Evolutionary conservation across 2,888 invertebrate species (phyloP).

Genomic region (Apodemia duryi): DNA sequence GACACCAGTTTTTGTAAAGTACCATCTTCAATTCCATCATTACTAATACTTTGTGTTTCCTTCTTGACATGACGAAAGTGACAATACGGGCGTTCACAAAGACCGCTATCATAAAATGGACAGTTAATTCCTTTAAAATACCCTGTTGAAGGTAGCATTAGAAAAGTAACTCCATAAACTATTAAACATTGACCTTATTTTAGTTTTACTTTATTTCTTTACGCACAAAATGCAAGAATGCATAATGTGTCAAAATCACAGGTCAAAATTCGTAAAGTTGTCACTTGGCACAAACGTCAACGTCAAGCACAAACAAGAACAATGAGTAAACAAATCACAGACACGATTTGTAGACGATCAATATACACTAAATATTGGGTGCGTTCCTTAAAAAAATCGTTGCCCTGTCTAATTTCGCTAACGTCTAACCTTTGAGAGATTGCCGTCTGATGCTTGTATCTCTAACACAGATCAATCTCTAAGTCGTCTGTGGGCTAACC

Average conservation of each 20-base stretch:
- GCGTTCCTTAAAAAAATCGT: no score
- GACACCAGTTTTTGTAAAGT: slow-evolving; percentile 80
- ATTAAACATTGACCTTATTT: slow-evolving; percentile 7
- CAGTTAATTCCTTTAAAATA: slow-evolving; percentile 92
- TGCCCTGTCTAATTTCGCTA: no score
- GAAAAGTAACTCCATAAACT: slow-evolving; percentile 11
- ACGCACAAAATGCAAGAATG: slow-evolving; percentile 9
- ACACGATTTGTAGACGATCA: no score
- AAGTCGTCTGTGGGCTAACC: no score
- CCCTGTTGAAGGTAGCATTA: slow-evolving; percentile 94
- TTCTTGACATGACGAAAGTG: slow-evolving; percentile 92
- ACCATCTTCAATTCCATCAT: slow-evolving; percentile 67
- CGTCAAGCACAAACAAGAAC: no score
- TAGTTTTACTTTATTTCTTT: neutral
- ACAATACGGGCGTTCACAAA: slow-evolving; percentile 94
- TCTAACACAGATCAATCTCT: no score
- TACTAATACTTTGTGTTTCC: slow-evolving; percentile 72
- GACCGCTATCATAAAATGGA: slow-evolving; percentile 88
- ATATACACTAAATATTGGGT: no score
- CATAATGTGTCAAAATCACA: neutral
- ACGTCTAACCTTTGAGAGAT: no score
- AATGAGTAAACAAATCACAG: no score
- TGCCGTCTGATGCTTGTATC: no score
- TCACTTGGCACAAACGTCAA: no score
- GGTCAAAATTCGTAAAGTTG: neutral